These are phyloP conservation scores for Dermatemys mawii DNA, from an alignment of 2,113 vertebrate species.

Conservation along the genomic window DNA sequence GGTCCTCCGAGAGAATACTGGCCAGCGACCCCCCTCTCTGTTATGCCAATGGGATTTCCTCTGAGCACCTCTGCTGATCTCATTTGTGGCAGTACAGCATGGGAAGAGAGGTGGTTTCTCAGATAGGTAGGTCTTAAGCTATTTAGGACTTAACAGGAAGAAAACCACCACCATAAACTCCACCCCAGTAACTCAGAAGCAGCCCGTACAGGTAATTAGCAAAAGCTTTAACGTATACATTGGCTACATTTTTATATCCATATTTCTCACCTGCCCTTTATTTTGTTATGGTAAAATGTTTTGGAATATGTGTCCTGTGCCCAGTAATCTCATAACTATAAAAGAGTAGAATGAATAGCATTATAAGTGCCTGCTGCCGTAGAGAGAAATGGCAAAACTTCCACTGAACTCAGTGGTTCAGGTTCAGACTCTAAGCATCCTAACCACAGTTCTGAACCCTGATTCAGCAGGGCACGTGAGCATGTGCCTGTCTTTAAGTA, in stretches of 20 bases:
- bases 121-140: neutral
- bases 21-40: neutral
- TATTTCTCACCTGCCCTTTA: neutral
- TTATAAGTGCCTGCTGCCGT: slow-evolving; percentile 2
- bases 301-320: neutral
- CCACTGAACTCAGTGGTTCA: neutral
- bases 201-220: neutral
- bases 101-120: neutral
- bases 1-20: neutral
- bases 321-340: neutral
- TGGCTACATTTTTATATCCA: neutral
- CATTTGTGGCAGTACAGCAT: neutral
- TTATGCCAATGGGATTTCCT: neutral
- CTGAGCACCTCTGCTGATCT: neutral
- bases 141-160: neutral
- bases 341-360: slow-evolving; percentile 20
- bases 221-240: neutral
- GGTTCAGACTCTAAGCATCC: fast-evolving
- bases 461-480: neutral
- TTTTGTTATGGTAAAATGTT: neutral
- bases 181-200: too few relatives aligned
- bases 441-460: neutral
- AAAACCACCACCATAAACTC: neutral
- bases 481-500: neutral
- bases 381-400: neutral